Percentiles rank a stretch among this genome's conserved stretches.
phyloP scores from a whole-genome alignment of 2,113 vertebrate species.

The Antechinus flavipes region DNA sequence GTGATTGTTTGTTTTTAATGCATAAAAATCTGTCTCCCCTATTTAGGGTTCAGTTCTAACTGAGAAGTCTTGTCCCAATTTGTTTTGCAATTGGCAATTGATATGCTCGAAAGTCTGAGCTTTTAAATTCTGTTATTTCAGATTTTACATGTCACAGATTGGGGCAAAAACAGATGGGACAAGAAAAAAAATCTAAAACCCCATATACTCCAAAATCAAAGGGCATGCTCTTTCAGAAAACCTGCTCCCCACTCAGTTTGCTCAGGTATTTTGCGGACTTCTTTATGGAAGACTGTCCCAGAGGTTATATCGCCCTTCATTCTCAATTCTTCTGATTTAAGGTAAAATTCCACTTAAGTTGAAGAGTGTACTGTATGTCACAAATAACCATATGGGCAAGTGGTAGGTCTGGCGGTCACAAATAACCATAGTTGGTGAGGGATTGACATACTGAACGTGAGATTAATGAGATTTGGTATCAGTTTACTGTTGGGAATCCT shows the following conservation, averaged over 20 bases:
- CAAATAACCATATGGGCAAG: background rate
- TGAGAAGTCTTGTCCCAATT: no score
- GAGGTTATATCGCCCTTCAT: background rate
- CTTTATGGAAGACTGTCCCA: background rate
- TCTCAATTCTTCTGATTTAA: background rate
- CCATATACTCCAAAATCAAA: background rate
- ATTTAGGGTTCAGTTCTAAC: no score
- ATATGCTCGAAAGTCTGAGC: no score
- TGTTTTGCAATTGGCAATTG: no score
- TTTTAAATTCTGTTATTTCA: no score
- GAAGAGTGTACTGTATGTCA: background rate
- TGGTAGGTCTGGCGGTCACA: background rate
- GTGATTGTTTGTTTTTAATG: no score
- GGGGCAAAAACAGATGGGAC: no score
- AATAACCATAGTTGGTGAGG: background rate
- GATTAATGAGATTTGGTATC: background rate
- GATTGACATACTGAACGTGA: no score
- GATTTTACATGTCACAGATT: no score
- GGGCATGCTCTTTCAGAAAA: background rate
- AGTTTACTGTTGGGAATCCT: background rate
- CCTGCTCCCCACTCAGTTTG: background rate
- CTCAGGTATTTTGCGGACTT: background rate
- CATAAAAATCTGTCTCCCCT: no score
- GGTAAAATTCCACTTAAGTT: background rate
- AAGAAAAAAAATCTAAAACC: background rate